These are phyloP conservation scores for Megaceryle maxima DNA, from an alignment of 2,113 vertebrate species.

Conservation along the genomic window DNA sequence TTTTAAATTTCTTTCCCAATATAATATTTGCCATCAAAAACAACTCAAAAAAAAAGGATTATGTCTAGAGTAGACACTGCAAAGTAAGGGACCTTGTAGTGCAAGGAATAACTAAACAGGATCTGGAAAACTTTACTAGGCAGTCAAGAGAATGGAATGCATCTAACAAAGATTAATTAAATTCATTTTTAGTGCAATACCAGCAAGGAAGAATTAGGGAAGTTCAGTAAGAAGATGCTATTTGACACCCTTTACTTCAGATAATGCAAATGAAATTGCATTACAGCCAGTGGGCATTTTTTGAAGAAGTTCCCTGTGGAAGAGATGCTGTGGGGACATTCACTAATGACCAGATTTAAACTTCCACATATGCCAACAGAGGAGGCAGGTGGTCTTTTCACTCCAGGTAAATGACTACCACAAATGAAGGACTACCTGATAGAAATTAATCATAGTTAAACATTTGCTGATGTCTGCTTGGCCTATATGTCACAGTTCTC, in stretches of 20 bases:
- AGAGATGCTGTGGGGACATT: background rate
- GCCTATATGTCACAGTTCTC: background rate
- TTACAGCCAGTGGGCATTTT: background rate
- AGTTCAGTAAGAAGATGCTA: background rate
- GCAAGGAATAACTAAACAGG: background rate
- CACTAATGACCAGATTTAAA: background rate
- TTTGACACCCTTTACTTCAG: background rate
- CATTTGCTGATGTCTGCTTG: background rate
- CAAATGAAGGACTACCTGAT: background rate
- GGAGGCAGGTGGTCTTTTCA: background rate
- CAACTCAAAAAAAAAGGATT: background rate
- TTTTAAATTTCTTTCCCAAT: background rate
- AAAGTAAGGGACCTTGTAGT: background rate
- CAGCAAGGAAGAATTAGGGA: background rate
- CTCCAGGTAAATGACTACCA: background rate
- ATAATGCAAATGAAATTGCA: background rate
- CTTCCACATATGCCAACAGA: background rate
- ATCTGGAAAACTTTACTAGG: background rate
- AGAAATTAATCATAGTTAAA: background rate
- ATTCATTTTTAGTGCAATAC: background rate
- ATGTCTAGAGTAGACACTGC: background rate
- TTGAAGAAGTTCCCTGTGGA: background rate
- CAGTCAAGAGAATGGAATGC: background rate
- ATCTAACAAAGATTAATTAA: background rate
- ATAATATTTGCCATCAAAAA: background rate